A percentile compares a stretch with the other conserved stretches of the same genome.
These are phyloP conservation scores for Amphibalanus amphitrite DNA, from an alignment of 1,140 invertebrate genomes.

Conservation along the genomic window DNA sequence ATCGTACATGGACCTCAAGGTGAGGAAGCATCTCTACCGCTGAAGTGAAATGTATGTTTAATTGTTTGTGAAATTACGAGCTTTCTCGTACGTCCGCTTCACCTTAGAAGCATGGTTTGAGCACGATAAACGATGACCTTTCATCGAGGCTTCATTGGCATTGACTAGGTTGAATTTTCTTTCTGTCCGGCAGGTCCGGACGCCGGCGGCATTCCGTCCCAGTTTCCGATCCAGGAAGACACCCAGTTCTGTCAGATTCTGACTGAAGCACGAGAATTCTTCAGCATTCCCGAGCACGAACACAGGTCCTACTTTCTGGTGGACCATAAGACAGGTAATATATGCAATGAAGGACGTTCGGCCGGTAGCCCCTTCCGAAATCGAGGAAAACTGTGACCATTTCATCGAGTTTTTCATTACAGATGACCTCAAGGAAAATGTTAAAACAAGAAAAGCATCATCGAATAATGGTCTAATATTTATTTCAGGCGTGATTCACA, in stretches of 20 bases:
- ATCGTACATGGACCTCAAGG: conserved; percentile 77
- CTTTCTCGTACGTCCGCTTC: too few relatives aligned
- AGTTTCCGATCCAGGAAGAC: conserved; percentile 97
- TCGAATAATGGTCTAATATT: conserved; percentile 5
- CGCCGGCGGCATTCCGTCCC: conserved; percentile 87
- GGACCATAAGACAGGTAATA: conserved; percentile 87
- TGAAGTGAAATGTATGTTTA: too few relatives aligned
- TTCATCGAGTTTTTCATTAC: too few relatives aligned
- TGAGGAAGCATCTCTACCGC: conserved; percentile 25
- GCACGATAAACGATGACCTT: too few relatives aligned
- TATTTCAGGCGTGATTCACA: conserved; percentile 74
- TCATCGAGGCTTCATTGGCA: too few relatives aligned
- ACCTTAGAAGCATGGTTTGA: too few relatives aligned
- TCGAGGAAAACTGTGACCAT: background rate
- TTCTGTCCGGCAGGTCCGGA: conserved; percentile 44
- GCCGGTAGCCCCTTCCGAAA: background rate
- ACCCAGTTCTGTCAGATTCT: conserved; percentile 94
- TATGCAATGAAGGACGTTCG: background rate
- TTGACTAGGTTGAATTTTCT: too few relatives aligned
- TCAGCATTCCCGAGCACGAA: conserved; percentile 79
- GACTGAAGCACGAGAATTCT: conserved; percentile 90
- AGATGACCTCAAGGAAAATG: too few relatives aligned
- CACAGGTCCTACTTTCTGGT: conserved; percentile 85
- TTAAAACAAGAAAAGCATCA: background rate
- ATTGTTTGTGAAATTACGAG: too few relatives aligned